Base-by-base conservation (phyloP, 2,797 vertebrate species). In the Mormyrops attenuatus region DNA sequence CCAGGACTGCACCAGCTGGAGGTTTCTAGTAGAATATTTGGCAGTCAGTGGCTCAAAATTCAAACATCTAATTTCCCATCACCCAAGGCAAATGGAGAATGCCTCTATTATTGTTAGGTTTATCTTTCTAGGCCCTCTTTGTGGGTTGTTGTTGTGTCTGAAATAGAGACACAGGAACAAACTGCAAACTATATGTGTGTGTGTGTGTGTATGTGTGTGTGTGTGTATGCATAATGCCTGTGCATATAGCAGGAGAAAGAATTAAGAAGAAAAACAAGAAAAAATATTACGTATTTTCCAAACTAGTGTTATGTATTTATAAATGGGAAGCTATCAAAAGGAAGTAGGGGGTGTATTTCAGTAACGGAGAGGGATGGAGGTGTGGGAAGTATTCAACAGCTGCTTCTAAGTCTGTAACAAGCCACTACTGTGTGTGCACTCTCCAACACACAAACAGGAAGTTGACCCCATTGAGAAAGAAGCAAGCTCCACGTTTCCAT, bases 361-460 rank as follows among this genome's bases (percentile, higher is more conserved):
- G 69, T 20, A 38, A 38, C 50, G 82, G 49, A 85, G 85, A 55
- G 85, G 50, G 85, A 53, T 52, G 69, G 69, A 41, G 34, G 5
- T 34, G 52, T 38, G n/a, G 34, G 9, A 77, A 77, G 34, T 50
- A 26, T 85, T 85, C 49, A 91, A 90, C 91, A 92, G 60, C 88
- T 92, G 92, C 90, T 77, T 85, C 17, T 85, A n/a, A 88, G 86
- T 89, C 89, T 90, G 34, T 91, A 38, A 53, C 84, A 73, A 91
- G 85, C 44, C 89, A 89, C 91, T 92, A 90, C 91, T 89, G 84
- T 69, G 90, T 89, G 73, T 93, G 91, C 91, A 91, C 90, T 92
- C 9, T 90, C 85, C 88, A 53, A 8, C 38, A 93, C 94, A 95
- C 94, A 94, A 93, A 7, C 15, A 4, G 17, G 52, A 55, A 52